phyloP scores from a whole-genome alignment of 2,797 vertebrate genomes.

The Manis pentadactyla region DNA sequence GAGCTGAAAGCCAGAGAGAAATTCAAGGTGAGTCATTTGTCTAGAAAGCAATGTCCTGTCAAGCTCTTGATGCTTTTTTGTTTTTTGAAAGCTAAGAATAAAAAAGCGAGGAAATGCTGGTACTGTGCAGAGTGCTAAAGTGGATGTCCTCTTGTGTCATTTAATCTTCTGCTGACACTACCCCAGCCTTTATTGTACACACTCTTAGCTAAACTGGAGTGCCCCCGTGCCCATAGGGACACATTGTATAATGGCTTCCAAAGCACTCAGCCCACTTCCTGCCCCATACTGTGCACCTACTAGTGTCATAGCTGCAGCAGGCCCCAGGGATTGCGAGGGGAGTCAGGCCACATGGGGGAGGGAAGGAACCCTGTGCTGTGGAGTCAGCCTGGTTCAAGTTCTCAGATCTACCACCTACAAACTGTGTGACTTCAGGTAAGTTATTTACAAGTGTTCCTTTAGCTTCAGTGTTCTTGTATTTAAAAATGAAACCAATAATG shows the following conservation, averaged over 20 bases:
- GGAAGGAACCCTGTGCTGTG: neutral
- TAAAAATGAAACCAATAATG: neutral
- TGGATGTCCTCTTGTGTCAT: accelerated
- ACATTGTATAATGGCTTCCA: neutral
- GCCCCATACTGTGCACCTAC: neutral
- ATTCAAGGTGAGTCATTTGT: neutral
- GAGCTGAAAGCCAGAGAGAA: neutral
- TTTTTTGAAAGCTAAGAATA: neutral
- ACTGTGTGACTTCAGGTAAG: accelerated
- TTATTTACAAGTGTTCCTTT: neutral
- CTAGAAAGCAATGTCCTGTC: neutral
- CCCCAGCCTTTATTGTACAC: neutral
- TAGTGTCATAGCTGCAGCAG: neutral
- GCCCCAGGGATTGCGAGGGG: no score
- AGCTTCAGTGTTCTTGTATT: neutral
- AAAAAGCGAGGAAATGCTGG: neutral
- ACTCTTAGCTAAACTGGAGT: neutral
- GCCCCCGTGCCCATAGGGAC: neutral
- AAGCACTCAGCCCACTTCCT: neutral
- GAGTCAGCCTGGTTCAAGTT: neutral
- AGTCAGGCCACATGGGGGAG: accelerated
- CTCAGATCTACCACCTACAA: neutral
- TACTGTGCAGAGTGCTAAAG: neutral
- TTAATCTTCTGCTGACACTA: neutral
- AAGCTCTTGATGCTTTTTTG: neutral